Base-by-base conservation (phyloP, 2,888 invertebrate species). In the Allygus modestus region DNA sequence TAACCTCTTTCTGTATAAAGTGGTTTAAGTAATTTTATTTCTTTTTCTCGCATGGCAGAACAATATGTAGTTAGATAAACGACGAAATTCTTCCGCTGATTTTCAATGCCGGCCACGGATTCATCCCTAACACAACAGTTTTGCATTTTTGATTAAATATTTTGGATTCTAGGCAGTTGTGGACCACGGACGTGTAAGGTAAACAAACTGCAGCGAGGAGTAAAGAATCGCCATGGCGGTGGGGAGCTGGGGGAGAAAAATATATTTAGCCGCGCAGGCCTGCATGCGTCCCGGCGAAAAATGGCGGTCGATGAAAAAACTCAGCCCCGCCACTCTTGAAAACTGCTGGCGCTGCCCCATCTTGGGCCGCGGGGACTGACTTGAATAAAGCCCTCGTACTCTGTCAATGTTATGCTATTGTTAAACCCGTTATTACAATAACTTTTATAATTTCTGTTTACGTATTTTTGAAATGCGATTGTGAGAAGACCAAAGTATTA, bases 241-340 rank as follows among this genome's bases (percentile, higher is more conserved):
- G 20, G 37, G 51, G 79, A 12, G 28, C 2, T 9, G 26, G 33
- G 79, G 79, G 77, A 51, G 79, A 77, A 51, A 79, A 79, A 79
- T 51, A 79, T 33, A 28, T 58, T 28, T 33, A 37, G 20, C 58
- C 58, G 79, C 79, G 79, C 79, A 79, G 79, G 79, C 58, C 58
- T 79, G 79, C 79, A 31, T 79, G 79, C 79, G 79, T 77, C 77
- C 26, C 51, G 51, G 77, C 77, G 79, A 79, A 79, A 79, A 79
- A 79, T 79, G 79, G 79, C 79, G 79, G 79, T 77, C 79, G 79
- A 58, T 79, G 79, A 79, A 79, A 79, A 79, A 79, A 79, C 46
- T n/a, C 73, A 12, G 33, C 79, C 26, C 12, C 54, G 75, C 75
- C 26, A 43, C 75, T 43, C 75, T 77, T 77, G 28, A 43, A 77